Percentiles rank a stretch among this genome's conserved stretches.
phyloP scores from a whole-genome alignment of 2,797 vertebrate genomes.

The Otus scops region DNA sequence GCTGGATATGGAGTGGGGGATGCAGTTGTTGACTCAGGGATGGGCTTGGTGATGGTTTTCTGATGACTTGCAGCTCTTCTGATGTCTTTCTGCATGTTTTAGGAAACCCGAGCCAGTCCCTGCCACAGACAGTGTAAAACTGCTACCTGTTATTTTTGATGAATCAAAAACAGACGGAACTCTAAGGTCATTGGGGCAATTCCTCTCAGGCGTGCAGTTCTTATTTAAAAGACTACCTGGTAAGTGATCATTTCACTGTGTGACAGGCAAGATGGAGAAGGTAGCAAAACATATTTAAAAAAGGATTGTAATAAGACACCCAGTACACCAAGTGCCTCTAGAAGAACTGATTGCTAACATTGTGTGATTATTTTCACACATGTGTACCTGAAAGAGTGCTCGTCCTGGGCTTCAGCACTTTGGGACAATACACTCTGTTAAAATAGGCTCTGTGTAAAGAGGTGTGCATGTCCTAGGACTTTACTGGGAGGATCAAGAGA shows the following conservation, averaged over 20 bases:
- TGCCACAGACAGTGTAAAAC: accelerated
- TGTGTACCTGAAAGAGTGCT: background rate
- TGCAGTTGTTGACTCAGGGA: background rate
- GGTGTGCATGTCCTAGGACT: background rate
- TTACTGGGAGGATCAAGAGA: background rate
- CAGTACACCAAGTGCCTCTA: background rate
- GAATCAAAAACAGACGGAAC: accelerated
- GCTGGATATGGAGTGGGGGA: background rate
- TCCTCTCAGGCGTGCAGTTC: accelerated
- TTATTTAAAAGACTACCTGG: accelerated
- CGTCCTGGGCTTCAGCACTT: background rate
- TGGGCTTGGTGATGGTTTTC: background rate
- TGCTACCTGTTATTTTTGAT: background rate
- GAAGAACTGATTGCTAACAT: background rate
- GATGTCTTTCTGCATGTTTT: background rate
- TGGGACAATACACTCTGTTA: background rate
- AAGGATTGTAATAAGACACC: background rate
- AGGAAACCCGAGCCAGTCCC: accelerated
- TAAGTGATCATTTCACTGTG: background rate
- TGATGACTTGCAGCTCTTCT: background rate
- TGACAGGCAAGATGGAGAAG: background rate
- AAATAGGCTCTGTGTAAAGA: background rate
- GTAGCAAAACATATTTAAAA: background rate
- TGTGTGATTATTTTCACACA: background rate
- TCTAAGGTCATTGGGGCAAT: background rate